phyloP scores from a whole-genome alignment of 2,797 vertebrate genomes.

The Microchirus variegatus region DNA sequence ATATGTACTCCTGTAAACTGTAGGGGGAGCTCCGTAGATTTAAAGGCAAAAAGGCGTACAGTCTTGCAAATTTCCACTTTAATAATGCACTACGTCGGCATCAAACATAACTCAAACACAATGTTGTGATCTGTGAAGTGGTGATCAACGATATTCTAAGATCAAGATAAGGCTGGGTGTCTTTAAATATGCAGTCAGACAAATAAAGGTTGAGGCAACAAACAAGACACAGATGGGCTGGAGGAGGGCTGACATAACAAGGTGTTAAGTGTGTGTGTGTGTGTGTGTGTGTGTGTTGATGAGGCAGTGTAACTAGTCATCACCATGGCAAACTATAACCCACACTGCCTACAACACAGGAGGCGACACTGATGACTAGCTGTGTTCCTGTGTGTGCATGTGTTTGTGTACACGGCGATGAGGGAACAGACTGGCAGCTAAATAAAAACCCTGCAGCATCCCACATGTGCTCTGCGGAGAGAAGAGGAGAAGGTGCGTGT shows the following conservation, averaged over 20 bases:
- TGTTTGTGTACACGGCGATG: slow-evolving; percentile 17
- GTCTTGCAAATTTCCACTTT: no score
- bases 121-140: neutral
- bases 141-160: neutral
- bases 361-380: slow-evolving; percentile 64
- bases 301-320: slow-evolving; percentile 59
- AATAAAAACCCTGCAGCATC: slow-evolving; percentile 68
- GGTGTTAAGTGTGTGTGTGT: slow-evolving; percentile 46
- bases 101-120: neutral
- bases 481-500: slow-evolving; percentile 46
- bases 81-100: neutral
- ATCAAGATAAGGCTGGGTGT: neutral
- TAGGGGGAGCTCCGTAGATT: no score
- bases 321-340: slow-evolving; percentile 59
- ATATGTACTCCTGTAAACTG: no score
- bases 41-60: no score
- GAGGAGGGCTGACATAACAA: slow-evolving; percentile 71
- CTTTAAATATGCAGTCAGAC: slow-evolving; percentile 25
- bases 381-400: slow-evolving; percentile 10
- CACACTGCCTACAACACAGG: slow-evolving; percentile 68
- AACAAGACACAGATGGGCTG: slow-evolving; percentile 71
- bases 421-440: slow-evolving; percentile 65
- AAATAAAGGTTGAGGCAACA: slow-evolving; percentile 46
- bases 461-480: slow-evolving; percentile 61
- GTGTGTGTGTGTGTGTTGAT: slow-evolving; percentile 27